Evolutionary conservation across 64 coral and sea anemone genomes (phyloP).

Genomic region (Porites australiensis): DNA sequence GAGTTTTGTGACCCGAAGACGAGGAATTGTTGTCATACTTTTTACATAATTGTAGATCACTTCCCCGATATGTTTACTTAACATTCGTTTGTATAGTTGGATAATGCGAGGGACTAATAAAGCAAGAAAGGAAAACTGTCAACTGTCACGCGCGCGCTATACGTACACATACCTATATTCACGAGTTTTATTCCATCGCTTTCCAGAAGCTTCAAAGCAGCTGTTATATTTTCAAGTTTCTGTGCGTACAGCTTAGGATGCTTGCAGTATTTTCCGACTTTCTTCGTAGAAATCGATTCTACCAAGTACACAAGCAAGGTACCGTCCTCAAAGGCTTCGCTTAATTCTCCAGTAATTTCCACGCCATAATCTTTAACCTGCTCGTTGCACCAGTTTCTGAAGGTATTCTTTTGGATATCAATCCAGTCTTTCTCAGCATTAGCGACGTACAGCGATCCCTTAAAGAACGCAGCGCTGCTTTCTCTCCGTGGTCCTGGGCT

Average conservation of each 20-base stretch:
- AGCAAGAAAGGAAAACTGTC: no score
- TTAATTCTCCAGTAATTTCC: conserved; percentile 63
- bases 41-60: neutral
- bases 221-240: conserved; percentile 92
- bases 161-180: conserved; percentile 87
- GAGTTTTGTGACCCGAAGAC: no score
- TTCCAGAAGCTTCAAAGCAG: conserved; percentile 76
- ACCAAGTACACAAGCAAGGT: conserved; percentile 86
- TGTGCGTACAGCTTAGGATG: conserved; percentile 87
- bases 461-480: conserved; percentile 39
- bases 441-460: conserved; percentile 81
- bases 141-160: neutral
- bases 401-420: conserved; percentile 92
- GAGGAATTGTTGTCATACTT: neutral
- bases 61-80: conserved; percentile 29
- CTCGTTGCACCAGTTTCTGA: conserved; percentile 94
- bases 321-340: conserved; percentile 86
- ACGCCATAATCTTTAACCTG: conserved; percentile 76
- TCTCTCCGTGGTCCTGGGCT: neutral
- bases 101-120: neutral
- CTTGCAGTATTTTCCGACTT: conserved; percentile 72
- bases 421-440: conserved; percentile 92
- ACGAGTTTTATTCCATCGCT: conserved; percentile 95
- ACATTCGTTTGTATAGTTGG: neutral
- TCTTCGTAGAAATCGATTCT: conserved; percentile 86